Percentiles rank a stretch among this genome's conserved stretches.
These are phyloP conservation scores for Hypomecis punctinalis DNA, from an alignment of 2,888 invertebrate species.

Conservation along the genomic window DNA sequence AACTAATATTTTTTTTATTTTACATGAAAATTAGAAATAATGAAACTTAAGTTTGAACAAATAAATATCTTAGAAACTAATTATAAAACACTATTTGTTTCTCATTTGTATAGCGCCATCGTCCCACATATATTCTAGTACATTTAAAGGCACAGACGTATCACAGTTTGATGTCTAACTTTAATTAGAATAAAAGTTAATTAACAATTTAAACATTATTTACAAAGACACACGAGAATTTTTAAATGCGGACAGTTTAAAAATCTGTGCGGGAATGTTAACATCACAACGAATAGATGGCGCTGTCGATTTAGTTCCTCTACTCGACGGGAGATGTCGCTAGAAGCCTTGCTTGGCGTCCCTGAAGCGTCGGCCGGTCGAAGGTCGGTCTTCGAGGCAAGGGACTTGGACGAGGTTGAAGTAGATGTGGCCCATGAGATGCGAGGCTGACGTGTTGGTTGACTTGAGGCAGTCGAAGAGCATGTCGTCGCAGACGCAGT, in stretches of 20 bases:
- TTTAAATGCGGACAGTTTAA: constrained; percentile 48
- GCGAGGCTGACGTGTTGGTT: constrained; percentile 89
- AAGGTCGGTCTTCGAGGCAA: constrained; percentile 87
- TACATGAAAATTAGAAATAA: constrained; percentile 43
- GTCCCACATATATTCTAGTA: constrained; percentile 59
- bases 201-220: constrained; percentile 58
- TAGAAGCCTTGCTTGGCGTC: constrained; percentile 83
- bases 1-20: constrained; percentile 42
- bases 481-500: constrained; percentile 94
- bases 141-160: constrained; percentile 81
- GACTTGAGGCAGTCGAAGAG: constrained; percentile 92
- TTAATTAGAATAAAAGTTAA: constrained; percentile 54
- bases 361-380: constrained; percentile 75
- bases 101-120: constrained; percentile 73
- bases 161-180: constrained; percentile 79
- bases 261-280: constrained; percentile 64
- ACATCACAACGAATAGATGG: constrained; percentile 64
- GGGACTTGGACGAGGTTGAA: constrained; percentile 93
- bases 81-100: constrained; percentile 50
- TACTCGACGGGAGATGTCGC: constrained; percentile 58
- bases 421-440: constrained; percentile 93
- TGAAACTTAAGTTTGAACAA: constrained; percentile 51
- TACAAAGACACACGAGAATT: constrained; percentile 51
- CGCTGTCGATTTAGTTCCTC: constrained; percentile 58
- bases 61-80: constrained; percentile 59